Conservation (phyloP, 2,113 vertebrate species). For the Neofelis nebulosa region DNA sequence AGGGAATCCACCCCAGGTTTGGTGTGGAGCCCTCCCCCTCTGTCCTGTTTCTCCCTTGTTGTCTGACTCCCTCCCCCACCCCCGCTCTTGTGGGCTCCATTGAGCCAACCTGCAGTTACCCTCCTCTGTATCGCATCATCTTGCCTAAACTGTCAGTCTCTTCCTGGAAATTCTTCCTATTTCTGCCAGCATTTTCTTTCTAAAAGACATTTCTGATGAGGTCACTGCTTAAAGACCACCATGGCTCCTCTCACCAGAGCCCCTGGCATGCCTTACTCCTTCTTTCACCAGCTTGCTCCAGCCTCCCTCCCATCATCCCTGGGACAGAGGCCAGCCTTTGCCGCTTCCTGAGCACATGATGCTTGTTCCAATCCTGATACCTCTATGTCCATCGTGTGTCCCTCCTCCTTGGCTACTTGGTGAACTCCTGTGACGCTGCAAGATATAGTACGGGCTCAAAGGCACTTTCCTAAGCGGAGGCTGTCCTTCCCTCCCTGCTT, state of each 20-base stretch:
- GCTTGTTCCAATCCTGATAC: background rate
- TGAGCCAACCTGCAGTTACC: background rate
- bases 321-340: background rate
- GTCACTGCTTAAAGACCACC: background rate
- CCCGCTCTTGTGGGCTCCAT: no score
- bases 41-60: background rate
- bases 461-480: background rate
- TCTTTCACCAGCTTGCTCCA: background rate
- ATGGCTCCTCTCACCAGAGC: background rate
- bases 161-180: background rate
- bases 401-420: background rate
- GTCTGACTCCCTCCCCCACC: no score
- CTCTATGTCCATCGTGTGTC: accelerated
- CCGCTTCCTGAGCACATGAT: background rate
- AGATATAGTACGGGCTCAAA: background rate
- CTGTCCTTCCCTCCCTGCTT: background rate
- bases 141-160: background rate
- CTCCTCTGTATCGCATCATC: background rate
- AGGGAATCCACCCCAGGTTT: background rate
- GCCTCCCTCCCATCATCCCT: background rate
- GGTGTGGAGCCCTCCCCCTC: accelerated
- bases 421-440: background rate
- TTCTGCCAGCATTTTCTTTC: background rate
- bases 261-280: no score
- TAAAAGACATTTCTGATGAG: background rate